Evolutionary conservation across 2,888 invertebrate species (phyloP).

Genomic region (Miltochrista miniata): DNA sequence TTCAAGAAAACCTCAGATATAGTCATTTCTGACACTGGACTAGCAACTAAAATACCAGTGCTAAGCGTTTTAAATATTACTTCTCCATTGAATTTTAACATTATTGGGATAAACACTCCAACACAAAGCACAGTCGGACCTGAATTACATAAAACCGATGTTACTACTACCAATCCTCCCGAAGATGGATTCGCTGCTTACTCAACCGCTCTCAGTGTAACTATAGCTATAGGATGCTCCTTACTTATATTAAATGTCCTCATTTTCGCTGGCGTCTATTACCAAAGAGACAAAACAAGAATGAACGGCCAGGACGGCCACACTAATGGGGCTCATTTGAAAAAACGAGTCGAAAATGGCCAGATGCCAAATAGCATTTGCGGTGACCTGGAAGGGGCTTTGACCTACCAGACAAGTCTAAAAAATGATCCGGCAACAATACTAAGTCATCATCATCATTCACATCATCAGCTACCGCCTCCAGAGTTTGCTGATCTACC

Average conservation of each 20-base stretch:
- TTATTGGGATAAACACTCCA: slow-evolving; percentile 64
- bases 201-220: slow-evolving; percentile 95
- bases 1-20: slow-evolving; percentile 83
- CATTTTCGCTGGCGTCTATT: slow-evolving; percentile 97
- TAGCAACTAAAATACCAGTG: slow-evolving; percentile 69
- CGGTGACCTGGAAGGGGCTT: slow-evolving; percentile 88
- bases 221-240: slow-evolving; percentile 97
- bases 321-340: slow-evolving; percentile 79
- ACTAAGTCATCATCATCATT: slow-evolving; percentile 89
- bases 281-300: slow-evolving; percentile 93
- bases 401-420: slow-evolving; percentile 78
- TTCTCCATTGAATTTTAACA: slow-evolving; percentile 70
- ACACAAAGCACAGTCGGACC: slow-evolving; percentile 58
- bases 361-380: slow-evolving; percentile 95
- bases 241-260: slow-evolving; percentile 95
- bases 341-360: slow-evolving; percentile 92
- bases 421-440: slow-evolving; percentile 89
- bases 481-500: slow-evolving; percentile 93
- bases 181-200: slow-evolving; percentile 96
- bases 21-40: slow-evolving; percentile 65
- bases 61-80: slow-evolving; percentile 71
- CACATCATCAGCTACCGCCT: slow-evolving; percentile 91
- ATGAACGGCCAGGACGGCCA: slow-evolving; percentile 85
- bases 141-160: slow-evolving; percentile 67
- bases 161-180: slow-evolving; percentile 83